Base-by-base conservation (phyloP, 2,888 invertebrate species). In the Alsophila aescularia region DNA sequence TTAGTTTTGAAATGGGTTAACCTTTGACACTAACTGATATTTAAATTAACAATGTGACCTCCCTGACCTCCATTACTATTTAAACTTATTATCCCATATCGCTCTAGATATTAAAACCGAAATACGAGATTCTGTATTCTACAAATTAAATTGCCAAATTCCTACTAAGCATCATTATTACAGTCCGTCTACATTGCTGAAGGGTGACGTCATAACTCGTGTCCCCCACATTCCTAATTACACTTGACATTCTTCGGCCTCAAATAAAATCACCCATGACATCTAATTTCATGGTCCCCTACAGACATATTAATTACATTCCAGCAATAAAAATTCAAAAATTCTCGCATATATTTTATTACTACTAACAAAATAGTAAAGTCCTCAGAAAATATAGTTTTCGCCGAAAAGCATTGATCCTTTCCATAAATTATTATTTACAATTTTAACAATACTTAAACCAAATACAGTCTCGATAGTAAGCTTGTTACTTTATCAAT, bases 361-460 rank as follows among this genome's bases (percentile, higher is more conserved):
- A 76, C 68, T 16, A 75, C 62, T 81, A 85, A 87, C 85, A 74
- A 73, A 85, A 87, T 63, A 66, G 78, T 84, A 85, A 79, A 83
- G 68, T 72, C 71, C 64, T 78, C 77, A 72, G 70, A 86, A 87
- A 84, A 86, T 86, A 87, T 84, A 81, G 24, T 24, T 73, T 68
- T 64, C 43, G 56, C 61, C 55, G 50, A 63, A 70, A 60, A 49
- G 57, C 34, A 48, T 58, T 60, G 48, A 52, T 55, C 32, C 27
- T 53, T 59, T 72, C 62, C 29, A 87, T 88, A 87, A 86, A 82
- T 87, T 83, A 82, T 74, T 80, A 84, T 81, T 70, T 79, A 85
- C 80, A 81, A 54, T 59, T 68, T 64, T 71, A 77, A 81, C 73
- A 73, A 32, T 47, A 16, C n/a, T n/a, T n/a, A n/a, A 35, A 45